phyloP scores from a whole-genome alignment of 2,888 invertebrate species.

The Arrhopalites spinosus region DNA sequence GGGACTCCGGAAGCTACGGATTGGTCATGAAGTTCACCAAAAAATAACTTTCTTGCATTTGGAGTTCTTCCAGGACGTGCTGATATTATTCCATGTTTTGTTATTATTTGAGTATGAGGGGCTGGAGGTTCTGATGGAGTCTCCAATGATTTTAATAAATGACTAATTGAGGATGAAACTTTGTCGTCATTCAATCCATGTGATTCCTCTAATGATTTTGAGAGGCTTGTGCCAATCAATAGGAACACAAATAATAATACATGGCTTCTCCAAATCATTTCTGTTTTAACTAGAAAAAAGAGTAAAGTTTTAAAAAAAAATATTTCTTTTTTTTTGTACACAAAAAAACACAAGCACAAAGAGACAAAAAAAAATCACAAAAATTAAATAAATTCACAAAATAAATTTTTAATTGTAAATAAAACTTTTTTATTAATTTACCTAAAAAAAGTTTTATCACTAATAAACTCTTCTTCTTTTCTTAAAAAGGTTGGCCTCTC shows the following conservation, averaged over 20 bases:
- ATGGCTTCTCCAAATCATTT: slow-evolving; percentile 31
- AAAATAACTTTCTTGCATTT: slow-evolving; percentile 20
- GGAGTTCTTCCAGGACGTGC: not conserved
- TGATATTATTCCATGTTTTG: slow-evolving; percentile 23
- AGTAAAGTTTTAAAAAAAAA: no score
- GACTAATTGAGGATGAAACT: slow-evolving; percentile 27
- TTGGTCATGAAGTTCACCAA: not conserved
- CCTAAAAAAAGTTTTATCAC: not conserved
- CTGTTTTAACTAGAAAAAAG: slow-evolving; percentile 11
- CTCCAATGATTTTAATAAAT: slow-evolving; percentile 10
- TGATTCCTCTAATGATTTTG: slow-evolving; percentile 18
- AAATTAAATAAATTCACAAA: not conserved
- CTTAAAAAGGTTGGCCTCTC: not conserved
- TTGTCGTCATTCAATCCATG: not conserved
- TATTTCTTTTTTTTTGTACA: not conserved
- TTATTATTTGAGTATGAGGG: slow-evolving; percentile 17
- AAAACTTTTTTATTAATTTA: not conserved
- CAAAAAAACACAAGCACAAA: not conserved
- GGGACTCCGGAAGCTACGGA: slow-evolving; percentile 2
- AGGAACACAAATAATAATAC: slow-evolving; percentile 27
- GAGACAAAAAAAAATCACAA: not conserved
- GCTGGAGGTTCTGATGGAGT: not conserved
- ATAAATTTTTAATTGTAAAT: not conserved
- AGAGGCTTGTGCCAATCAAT: slow-evolving; percentile 5
- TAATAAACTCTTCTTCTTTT: no score